A percentile compares a stretch with the other conserved stretches of the same genome.
These are phyloP conservation scores for Calidris pygmaea DNA, from an alignment of 2,113 vertebrate species.

Conservation along the genomic window DNA sequence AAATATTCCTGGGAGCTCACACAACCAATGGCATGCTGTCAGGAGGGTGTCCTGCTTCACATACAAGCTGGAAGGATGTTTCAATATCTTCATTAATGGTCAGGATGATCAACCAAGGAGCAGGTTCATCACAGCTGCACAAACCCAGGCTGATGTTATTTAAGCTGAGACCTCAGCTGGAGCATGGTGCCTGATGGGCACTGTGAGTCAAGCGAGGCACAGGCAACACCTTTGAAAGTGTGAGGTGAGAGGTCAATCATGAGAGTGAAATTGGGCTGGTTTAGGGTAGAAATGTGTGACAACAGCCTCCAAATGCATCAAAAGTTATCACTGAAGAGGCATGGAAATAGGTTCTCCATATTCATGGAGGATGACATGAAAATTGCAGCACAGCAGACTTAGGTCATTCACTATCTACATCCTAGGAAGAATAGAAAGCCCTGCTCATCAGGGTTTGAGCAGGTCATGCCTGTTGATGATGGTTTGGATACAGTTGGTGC, in stretches of 20 bases:
- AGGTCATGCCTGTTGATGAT: background rate
- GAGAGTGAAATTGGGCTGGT: background rate
- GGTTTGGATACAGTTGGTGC: background rate
- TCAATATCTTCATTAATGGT: background rate
- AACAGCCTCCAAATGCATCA: background rate
- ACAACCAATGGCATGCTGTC: accelerated
- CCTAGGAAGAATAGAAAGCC: background rate
- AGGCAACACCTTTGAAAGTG: background rate
- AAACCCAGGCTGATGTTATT: background rate
- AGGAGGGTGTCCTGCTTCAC: background rate
- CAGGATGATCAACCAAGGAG: background rate
- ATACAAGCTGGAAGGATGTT: background rate
- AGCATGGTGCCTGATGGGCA: accelerated
- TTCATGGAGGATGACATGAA: background rate
- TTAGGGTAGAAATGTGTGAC: background rate
- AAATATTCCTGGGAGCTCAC: background rate
- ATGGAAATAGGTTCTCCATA: background rate
- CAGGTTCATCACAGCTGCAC: background rate
- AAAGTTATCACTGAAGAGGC: background rate
- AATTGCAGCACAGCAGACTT: background rate
- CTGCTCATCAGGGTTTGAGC: background rate
- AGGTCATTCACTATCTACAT: background rate
- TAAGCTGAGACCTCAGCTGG: background rate
- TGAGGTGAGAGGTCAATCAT: background rate
- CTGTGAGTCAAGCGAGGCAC: background rate